Conservation (phyloP, 2,888 invertebrate species). For the Acanthosepion lycidas region DNA sequence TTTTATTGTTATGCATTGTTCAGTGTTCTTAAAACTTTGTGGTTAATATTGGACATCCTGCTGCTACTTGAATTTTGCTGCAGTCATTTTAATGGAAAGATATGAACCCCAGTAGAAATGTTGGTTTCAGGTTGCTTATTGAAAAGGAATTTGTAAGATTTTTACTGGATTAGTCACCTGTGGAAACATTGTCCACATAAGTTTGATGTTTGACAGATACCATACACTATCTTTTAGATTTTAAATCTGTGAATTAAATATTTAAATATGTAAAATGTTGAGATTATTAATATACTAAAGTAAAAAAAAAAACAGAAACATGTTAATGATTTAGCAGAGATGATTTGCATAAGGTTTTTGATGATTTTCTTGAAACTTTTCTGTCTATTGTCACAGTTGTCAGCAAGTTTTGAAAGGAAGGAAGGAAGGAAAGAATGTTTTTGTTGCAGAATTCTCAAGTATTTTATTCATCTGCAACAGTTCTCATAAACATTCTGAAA, state of each 20-base stretch:
- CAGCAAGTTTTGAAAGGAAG: background rate
- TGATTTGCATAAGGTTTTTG: background rate
- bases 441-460: background rate
- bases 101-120: background rate
- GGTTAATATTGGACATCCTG: constrained; percentile 12
- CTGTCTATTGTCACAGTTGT: background rate
- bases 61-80: constrained; percentile 13
- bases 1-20: background rate
- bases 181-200: constrained; percentile 24
- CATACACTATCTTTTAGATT: background rate
- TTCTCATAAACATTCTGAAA: background rate
- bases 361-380: background rate
- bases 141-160: background rate
- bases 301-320: background rate
- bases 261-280: background rate
- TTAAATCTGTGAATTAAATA: background rate
- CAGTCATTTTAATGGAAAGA: constrained; percentile 33
- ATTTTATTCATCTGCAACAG: background rate
- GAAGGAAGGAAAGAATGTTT: background rate
- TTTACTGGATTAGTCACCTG: background rate
- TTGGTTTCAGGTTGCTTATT: constrained; percentile 33
- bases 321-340: background rate
- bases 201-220: background rate
- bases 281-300: background rate
- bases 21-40: background rate